Evolutionary conservation across 1,140 invertebrate genomes (phyloP), one percentile per base, ranked within the genome.

Genomic region (Drosophila pandora): DNA sequence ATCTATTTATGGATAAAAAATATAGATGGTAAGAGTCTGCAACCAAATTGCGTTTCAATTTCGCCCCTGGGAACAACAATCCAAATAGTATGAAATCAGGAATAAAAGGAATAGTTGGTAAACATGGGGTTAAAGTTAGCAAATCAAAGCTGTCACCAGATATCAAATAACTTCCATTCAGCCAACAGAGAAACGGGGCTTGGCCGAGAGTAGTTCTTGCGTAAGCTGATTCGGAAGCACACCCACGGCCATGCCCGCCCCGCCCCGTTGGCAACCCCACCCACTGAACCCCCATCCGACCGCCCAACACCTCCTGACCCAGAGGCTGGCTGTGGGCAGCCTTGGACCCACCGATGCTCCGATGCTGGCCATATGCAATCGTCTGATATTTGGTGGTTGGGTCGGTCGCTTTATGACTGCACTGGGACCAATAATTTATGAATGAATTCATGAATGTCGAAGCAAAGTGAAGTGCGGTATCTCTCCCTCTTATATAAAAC

Each of bases 361-460:
- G 60, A 12, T 63, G 49, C 59, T 69, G 60, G 55, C 59, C 83
- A 76, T 77, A 76, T 87, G 82, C 81, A 85, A 87, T 87, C 76
- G 83, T 57, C 79, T 65, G 64, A 88, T 88, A 88, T 87, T 87
- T 88, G 82, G 83, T 87, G 83, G 79, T 74, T 72, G 60, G 47
- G 49, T 68, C 34, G 82, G 78, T 76, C 76, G 60, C 67, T 87
- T 87, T 87, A 87, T 87, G 82, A 88, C 78, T 87, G 82, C 83
- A 64, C 58, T 70, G 83, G 83, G 83, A 88, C 65, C 84, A 69
- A 88, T 88, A 88, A 88, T 83, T 88, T 88, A 88, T 88, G 83
- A 88, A 88, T 88, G 83, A 88, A 83, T 79, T 87, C 83, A 88
- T 83, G 83, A 88, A 88, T 88, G 79, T 76, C 76, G 76, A 79